Conservation (phyloP, 2,888 invertebrate species). For the Drosophila rubida region DNA sequence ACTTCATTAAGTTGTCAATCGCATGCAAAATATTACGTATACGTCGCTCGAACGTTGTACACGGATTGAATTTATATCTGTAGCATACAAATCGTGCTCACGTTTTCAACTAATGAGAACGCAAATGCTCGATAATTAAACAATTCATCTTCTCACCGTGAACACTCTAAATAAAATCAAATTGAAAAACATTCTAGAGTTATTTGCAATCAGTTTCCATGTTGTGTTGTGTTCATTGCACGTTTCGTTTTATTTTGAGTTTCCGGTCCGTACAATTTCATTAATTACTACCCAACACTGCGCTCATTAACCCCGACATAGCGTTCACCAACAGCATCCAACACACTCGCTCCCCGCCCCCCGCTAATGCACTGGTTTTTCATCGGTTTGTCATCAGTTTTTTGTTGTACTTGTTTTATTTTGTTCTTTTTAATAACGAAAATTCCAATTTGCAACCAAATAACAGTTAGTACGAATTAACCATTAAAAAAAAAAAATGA, state of each 20-base stretch:
- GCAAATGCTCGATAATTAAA: not conserved
- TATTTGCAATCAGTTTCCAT: slow-evolving; percentile 16
- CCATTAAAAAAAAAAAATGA: not conserved
- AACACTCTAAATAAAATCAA: not conserved
- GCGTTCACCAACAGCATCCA: slow-evolving; percentile 33
- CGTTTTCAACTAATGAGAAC: slow-evolving; percentile 1
- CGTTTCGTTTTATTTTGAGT: slow-evolving; percentile 34
- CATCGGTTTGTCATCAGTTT: slow-evolving; percentile 33
- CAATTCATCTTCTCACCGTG: slow-evolving; percentile 9
- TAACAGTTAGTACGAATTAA: slow-evolving; percentile 34
- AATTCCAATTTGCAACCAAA: slow-evolving; percentile 37
- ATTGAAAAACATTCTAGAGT: slow-evolving; percentile 15
- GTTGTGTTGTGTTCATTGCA: slow-evolving; percentile 47
- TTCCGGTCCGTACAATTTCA: slow-evolving; percentile 33
- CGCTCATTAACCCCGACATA: slow-evolving; percentile 26
- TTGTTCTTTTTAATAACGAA: slow-evolving; percentile 16
- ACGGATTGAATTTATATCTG: not conserved
- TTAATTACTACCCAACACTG: slow-evolving; percentile 32
- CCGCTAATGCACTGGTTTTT: slow-evolving; percentile 22
- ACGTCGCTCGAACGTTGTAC: not conserved
- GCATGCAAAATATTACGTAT: not conserved
- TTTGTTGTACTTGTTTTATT: slow-evolving; percentile 15
- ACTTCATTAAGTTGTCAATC: not conserved
- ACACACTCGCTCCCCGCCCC: not conserved
- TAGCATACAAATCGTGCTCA: not conserved